These are phyloP conservation scores for Pegoplata infirma DNA, from an alignment of 2,888 invertebrate genomes.

Conservation along the genomic window DNA sequence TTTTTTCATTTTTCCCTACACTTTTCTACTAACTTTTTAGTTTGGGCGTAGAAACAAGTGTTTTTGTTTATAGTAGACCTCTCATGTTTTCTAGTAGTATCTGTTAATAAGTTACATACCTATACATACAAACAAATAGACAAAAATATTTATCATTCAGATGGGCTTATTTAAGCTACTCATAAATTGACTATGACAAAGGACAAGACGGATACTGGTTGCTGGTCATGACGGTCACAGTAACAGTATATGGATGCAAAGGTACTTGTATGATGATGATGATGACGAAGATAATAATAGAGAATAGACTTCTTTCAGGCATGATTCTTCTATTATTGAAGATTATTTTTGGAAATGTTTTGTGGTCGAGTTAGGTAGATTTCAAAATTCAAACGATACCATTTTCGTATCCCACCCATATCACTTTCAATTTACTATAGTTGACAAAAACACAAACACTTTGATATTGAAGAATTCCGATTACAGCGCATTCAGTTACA, in stretches of 20 bases:
- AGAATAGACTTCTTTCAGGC: slow-evolving; percentile 2
- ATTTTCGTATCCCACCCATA: slow-evolving; percentile 20
- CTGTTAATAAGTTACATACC: too few relatives aligned
- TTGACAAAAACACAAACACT: slow-evolving; percentile 18
- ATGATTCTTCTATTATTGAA: slow-evolving; percentile 1
- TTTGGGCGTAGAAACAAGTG: too few relatives aligned
- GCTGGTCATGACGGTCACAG: slow-evolving; percentile 4
- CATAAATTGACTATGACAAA: slow-evolving; percentile 47
- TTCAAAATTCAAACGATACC: background rate
- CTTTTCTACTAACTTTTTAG: too few relatives aligned
- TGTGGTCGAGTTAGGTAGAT: background rate
- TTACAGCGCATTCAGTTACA: too few relatives aligned
- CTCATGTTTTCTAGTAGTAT: too few relatives aligned
- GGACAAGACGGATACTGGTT: slow-evolving; percentile 23
- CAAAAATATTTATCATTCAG: slow-evolving; percentile 34
- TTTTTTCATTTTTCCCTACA: too few relatives aligned
- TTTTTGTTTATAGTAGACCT: too few relatives aligned
- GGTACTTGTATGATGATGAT: background rate
- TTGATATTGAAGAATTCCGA: too few relatives aligned
- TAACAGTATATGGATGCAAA: background rate
- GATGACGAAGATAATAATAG: background rate
- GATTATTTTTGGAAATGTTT: slow-evolving; percentile 9
- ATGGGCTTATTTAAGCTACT: slow-evolving; percentile 54
- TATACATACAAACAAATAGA: slow-evolving; percentile 16
- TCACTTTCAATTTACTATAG: slow-evolving; percentile 10